A percentile compares a stretch with the other conserved stretches of the same genome.
phyloP scores from a whole-genome alignment of 2,113 vertebrate species.

The Rhynchomys soricoides region DNA sequence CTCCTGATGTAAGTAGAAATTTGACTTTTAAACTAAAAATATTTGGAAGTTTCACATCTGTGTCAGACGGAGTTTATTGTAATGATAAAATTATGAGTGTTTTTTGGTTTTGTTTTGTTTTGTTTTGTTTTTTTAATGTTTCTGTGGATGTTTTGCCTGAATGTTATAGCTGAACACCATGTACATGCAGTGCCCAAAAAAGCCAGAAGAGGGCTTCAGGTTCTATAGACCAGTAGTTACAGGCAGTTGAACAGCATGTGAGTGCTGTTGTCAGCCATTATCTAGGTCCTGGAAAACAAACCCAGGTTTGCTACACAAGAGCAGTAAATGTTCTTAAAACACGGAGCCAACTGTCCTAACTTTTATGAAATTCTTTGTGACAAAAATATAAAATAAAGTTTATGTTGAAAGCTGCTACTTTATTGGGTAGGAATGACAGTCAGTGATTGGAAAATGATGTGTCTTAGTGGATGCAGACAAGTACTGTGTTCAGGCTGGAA shows the following conservation, averaged over 20 bases:
- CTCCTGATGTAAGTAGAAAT: conserved; percentile 90
- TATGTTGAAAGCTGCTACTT: background rate
- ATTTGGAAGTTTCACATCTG: conserved; percentile 21
- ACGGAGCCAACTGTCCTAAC: background rate
- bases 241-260: background rate
- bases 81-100: background rate
- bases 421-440: background rate
- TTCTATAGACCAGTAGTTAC: background rate
- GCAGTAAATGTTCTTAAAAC: background rate
- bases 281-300: background rate
- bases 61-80: background rate
- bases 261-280: background rate
- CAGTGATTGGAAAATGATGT: background rate
- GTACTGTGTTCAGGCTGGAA: background rate
- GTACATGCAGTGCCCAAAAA: background rate
- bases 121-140: background rate
- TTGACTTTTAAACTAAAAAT: background rate
- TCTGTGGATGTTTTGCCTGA: background rate
- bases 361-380: background rate
- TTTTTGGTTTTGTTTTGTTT: too few relatives aligned
- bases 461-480: background rate
- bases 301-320: background rate
- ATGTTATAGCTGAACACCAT: background rate
- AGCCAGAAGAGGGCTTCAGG: background rate
- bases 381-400: background rate